Evolutionary conservation across 2,113 vertebrate species (phyloP), one percentile per base, ranked within the genome.

Genomic region (Platysternon megacephalum): DNA sequence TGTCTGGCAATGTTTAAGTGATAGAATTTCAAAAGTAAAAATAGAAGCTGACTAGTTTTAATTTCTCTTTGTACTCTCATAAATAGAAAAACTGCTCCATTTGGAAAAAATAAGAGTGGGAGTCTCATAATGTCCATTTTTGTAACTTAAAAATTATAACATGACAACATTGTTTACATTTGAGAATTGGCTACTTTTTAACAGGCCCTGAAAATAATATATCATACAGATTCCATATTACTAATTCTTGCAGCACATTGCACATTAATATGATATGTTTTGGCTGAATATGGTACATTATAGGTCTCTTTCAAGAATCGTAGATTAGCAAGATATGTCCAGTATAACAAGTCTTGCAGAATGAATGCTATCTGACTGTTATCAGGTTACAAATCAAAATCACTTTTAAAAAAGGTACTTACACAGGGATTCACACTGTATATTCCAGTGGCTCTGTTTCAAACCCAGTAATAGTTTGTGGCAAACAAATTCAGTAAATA

Each of bases 401-500:
- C 26, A 74, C 22, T 92, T 74, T 21, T 29, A 49, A 83, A 85
- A 5, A 76, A 74, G 2, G 11, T 84, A 65, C 14, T 11, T 65
- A 82, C 86, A 7, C 58, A 89, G 14, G 32, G 32, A 84, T 61
- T 89, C 81, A 51, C 4, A 58, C 44, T 91, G 21, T 42, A 24
- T 82, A 92, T 89, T 68, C 55, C 32, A 72, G 5, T 22, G 42
- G 85, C 56, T 11, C 76, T 86, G 85, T 72, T 96, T 88, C 76
- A 74, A 8, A 86, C 1, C 11, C 28, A 35, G 1, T 7, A 46
- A 82, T 39, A 76, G 2, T 81, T 90, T 91, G 80, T 55, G 32
- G 83, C 11, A 84, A 5, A 86, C 55, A 89, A 93, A 83, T 85
- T 86, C 82, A 79, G 56, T 68, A 96, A 55, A 53, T 95, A 74